Evolutionary conservation across 2,888 invertebrate genomes (phyloP).

Genomic region (Sphecodes monilicornis): DNA sequence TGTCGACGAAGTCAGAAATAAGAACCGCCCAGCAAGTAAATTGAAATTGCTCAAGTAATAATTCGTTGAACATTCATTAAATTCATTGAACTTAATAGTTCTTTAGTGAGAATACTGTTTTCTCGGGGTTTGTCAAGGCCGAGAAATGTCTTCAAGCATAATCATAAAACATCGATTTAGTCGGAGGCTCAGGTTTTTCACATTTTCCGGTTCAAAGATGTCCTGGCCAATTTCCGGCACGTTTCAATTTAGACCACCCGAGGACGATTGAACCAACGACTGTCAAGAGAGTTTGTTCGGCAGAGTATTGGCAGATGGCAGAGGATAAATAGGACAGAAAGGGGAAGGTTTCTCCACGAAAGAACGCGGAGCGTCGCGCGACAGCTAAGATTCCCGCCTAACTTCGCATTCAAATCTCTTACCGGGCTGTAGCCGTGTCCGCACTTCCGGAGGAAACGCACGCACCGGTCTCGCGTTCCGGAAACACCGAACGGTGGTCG

Average conservation of each 20-base stretch:
- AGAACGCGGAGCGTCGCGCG: constrained; percentile 63
- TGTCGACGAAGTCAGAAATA: too few relatives aligned
- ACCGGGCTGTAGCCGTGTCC: constrained; percentile 38
- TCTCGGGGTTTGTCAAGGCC: too few relatives aligned
- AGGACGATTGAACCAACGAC: background rate
- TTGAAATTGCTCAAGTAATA: too few relatives aligned
- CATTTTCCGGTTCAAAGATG: background rate
- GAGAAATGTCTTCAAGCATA: too few relatives aligned
- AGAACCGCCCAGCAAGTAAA: too few relatives aligned
- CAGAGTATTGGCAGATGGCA: background rate
- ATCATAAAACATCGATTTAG: too few relatives aligned
- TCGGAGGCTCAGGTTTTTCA: too few relatives aligned
- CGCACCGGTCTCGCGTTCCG: background rate
- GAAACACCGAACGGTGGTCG: background rate
- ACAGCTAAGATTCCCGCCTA: constrained; percentile 82
- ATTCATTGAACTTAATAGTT: too few relatives aligned
- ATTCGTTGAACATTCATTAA: too few relatives aligned
- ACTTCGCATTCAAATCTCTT: constrained; percentile 84
- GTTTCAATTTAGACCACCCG: background rate
- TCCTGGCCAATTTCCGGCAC: background rate
- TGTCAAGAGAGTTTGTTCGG: background rate
- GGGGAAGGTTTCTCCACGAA: constrained; percentile 39
- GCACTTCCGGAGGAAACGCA: constrained; percentile 55
- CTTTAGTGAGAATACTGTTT: background rate
- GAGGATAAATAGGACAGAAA: too few relatives aligned